Conservation (phyloP, 2,797 vertebrate species). For the Leucoraja ocellata region DNA sequence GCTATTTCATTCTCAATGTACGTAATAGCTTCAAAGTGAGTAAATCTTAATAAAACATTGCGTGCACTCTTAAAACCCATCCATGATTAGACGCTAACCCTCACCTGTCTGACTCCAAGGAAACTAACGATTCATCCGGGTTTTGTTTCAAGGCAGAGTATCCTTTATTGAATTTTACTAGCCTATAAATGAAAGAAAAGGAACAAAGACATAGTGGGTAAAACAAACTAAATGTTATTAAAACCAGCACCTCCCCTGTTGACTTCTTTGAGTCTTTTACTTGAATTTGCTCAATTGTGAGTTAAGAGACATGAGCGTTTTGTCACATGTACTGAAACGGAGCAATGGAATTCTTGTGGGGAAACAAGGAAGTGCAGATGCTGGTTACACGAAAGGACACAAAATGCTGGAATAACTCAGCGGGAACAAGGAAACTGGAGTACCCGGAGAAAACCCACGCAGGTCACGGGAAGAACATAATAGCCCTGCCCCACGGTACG, state of each 20-base stretch:
- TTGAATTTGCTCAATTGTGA: too few species aligned
- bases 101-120: conserved; percentile 88
- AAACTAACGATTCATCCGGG: conserved; percentile 76
- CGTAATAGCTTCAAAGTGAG: background rate
- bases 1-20: background rate
- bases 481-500: too few species aligned
- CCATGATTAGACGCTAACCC: background rate
- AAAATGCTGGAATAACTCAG: too few species aligned
- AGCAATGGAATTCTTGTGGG: too few species aligned
- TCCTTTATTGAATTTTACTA: conserved; percentile 85
- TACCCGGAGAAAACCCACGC: too few species aligned
- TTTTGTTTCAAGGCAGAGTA: conserved; percentile 82
- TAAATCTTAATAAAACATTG: too few species aligned
- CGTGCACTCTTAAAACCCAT: background rate
- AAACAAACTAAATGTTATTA: background rate
- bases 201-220: background rate
- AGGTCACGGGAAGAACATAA: too few species aligned
- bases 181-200: conserved; percentile 51
- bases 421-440: too few species aligned
- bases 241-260: background rate
- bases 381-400: too few species aligned
- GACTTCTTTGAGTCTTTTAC: background rate
- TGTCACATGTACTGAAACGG: too few species aligned
- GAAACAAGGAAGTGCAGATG: too few species aligned
- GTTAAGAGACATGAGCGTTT: too few species aligned